phyloP scores from a whole-genome alignment of 2,888 invertebrate genomes.

The Mimachlamys varia region DNA sequence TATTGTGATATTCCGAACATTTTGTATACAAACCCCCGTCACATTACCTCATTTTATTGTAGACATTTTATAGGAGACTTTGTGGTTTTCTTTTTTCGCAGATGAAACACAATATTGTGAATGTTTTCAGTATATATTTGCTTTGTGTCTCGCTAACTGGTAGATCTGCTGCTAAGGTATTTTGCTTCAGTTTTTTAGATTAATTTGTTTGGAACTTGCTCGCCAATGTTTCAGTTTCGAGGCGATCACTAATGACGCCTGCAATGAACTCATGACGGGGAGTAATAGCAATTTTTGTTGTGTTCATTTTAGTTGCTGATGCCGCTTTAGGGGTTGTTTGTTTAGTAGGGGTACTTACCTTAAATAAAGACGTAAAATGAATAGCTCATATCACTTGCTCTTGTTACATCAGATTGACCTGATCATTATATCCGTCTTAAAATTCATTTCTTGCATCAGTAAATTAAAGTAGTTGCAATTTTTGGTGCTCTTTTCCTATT shows the following conservation, averaged over 20 bases:
- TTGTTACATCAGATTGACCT: too few relatives aligned
- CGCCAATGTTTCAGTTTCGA: neutral
- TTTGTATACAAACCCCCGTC: neutral
- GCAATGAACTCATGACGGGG: neutral
- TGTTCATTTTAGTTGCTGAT: conserved; percentile 27
- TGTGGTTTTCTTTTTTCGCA: neutral
- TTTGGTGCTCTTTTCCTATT: neutral
- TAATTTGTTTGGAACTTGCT: neutral
- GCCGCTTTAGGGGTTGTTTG: neutral
- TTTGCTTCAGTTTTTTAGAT: neutral
- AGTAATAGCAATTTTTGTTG: conserved; percentile 31
- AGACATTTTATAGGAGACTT: neutral
- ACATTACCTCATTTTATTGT: neutral
- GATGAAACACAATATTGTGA: neutral
- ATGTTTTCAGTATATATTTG: neutral
- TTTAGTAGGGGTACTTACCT: neutral
- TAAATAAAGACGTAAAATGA: neutral
- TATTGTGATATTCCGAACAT: conserved; percentile 19
- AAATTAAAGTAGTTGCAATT: too few relatives aligned
- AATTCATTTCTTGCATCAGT: too few relatives aligned
- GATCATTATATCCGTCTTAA: too few relatives aligned
- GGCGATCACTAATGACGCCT: neutral
- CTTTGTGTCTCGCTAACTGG: neutral
- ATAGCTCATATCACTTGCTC: neutral
- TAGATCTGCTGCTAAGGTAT: too few relatives aligned